Evolutionary conservation across 2,113 vertebrate genomes (phyloP).

Genomic region (Chloropsis cyanopogon): DNA sequence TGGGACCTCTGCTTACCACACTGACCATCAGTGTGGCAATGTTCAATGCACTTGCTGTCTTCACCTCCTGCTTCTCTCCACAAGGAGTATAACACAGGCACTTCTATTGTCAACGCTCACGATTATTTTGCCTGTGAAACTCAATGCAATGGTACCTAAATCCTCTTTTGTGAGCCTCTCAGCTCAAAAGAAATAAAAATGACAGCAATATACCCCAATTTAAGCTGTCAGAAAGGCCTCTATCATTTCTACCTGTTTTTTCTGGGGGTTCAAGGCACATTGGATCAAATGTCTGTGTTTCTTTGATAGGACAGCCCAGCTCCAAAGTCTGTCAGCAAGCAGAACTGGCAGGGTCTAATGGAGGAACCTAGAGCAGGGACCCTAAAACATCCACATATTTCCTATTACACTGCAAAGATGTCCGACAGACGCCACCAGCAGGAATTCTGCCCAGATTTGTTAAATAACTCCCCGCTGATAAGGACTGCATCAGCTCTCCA

Average conservation of each 20-base stretch:
- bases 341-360: background rate
- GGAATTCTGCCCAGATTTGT: constrained; percentile 1
- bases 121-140: background rate
- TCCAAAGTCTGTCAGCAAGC: background rate
- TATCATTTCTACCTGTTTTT: background rate
- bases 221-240: background rate
- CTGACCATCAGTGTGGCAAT: background rate
- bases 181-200: background rate
- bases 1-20: background rate
- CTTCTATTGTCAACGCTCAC: background rate
- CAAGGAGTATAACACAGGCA: background rate
- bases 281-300: background rate
- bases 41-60: background rate
- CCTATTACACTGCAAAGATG: background rate
- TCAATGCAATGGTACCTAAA: background rate
- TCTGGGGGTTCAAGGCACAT: background rate
- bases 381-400: background rate
- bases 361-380: background rate
- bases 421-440: background rate
- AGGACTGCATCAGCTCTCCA: background rate
- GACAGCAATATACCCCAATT: background rate
- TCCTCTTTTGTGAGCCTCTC: background rate
- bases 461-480: constrained; percentile 19
- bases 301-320: background rate
- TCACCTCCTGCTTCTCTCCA: background rate